These are phyloP conservation scores for Melinopterus prodromus DNA, from an alignment of 2,888 invertebrate species.

Conservation along the genomic window DNA sequence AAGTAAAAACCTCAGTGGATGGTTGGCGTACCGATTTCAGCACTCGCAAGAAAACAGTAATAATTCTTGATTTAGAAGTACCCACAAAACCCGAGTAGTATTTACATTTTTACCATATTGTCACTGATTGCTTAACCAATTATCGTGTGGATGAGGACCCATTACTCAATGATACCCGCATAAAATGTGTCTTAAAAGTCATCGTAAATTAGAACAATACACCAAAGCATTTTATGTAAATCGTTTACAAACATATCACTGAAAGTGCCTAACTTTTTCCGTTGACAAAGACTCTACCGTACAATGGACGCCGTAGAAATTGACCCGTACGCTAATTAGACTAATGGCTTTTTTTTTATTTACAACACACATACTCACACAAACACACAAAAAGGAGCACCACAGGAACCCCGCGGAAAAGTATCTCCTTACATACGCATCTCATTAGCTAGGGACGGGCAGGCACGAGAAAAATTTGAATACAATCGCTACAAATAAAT, in stretches of 20 bases:
- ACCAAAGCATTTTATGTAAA: neutral
- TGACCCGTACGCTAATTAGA: neutral
- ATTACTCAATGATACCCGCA: too few species aligned
- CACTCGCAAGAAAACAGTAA: too few species aligned
- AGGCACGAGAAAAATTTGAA: conserved; percentile 48
- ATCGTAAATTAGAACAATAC: too few species aligned
- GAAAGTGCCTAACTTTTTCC: neutral
- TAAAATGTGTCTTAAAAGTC: too few species aligned
- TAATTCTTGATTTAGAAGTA: too few species aligned
- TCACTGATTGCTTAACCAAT: too few species aligned
- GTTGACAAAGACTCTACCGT: neutral
- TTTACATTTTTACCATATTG: too few species aligned
- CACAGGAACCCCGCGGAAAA: neutral
- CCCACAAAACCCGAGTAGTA: too few species aligned
- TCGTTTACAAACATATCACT: neutral
- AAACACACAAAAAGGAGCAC: neutral
- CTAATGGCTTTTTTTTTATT: neutral
- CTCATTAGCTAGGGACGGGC: conserved; percentile 15
- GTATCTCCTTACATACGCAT: conserved; percentile 10
- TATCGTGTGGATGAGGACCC: too few species aligned
- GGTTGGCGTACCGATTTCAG: too few species aligned
- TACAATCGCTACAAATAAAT: conserved; percentile 53
- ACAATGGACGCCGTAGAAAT: neutral
- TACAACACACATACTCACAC: neutral
- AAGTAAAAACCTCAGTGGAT: too few species aligned